Evolutionary conservation across 2,113 vertebrate genomes (phyloP).

Genomic region (Pachycephala philippinensis): DNA sequence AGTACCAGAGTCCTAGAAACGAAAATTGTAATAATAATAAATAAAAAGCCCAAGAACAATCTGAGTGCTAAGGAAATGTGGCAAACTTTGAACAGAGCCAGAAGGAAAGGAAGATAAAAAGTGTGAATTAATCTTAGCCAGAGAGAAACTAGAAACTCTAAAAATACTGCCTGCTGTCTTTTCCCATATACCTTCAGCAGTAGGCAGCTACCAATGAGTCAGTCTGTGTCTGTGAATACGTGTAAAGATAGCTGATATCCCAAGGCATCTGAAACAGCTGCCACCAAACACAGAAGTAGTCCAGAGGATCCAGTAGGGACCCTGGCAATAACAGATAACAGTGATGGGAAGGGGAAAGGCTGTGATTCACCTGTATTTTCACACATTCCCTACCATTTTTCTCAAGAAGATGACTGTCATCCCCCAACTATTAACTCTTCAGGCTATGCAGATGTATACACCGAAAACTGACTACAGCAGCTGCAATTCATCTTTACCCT

Average conservation of each 20-base stretch:
- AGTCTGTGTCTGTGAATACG: background rate
- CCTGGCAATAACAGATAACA: background rate
- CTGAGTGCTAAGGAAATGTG: background rate
- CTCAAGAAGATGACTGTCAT: background rate
- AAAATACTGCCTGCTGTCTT: background rate
- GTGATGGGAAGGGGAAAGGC: background rate
- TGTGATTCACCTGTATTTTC: background rate
- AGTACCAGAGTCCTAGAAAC: background rate
- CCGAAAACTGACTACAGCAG: background rate
- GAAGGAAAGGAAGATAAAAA: constrained; percentile 10
- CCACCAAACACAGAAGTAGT: background rate
- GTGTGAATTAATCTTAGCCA: constrained; percentile 13
- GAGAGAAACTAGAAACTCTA: background rate
- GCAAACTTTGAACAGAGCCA: background rate
- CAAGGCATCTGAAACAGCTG: background rate
- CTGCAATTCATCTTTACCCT: background rate
- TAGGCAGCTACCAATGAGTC: background rate
- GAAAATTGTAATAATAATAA: background rate
- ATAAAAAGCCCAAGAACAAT: background rate
- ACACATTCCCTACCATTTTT: background rate
- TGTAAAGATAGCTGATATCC: background rate
- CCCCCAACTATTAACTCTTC: background rate
- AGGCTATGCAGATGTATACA: background rate
- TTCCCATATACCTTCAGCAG: background rate
- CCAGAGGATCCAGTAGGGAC: background rate